phyloP scores from a whole-genome alignment of 2,113 vertebrate species.

The Bos taurus region ARS-UCD2.0 NC_037343.1:58914001-58914500 shows the following conservation, averaged over 20 bases:
- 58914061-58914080: neutral
- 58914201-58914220: neutral
- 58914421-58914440: slow-evolving; percentile 61
- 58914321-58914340: neutral
- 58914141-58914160: neutral
- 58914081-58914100: neutral
- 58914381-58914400: slow-evolving; percentile 46
- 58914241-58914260: neutral
- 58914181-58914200: neutral
- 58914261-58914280: neutral
- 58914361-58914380: slow-evolving; percentile 61
- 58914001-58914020: neutral
- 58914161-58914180: neutral
- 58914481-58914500: slow-evolving; percentile 78
- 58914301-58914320: neutral
- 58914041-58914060: neutral
- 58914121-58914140: neutral
- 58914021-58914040: neutral
- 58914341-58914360: slow-evolving; percentile 57
- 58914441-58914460: slow-evolving; percentile 69
- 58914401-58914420: slow-evolving; percentile 67
- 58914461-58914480: slow-evolving; percentile 74
- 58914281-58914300: neutral
- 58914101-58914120: neutral
- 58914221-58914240: neutral